phyloP scores from a whole-genome alignment of 2,888 invertebrate species.

The Aethes cnicana region DNA sequence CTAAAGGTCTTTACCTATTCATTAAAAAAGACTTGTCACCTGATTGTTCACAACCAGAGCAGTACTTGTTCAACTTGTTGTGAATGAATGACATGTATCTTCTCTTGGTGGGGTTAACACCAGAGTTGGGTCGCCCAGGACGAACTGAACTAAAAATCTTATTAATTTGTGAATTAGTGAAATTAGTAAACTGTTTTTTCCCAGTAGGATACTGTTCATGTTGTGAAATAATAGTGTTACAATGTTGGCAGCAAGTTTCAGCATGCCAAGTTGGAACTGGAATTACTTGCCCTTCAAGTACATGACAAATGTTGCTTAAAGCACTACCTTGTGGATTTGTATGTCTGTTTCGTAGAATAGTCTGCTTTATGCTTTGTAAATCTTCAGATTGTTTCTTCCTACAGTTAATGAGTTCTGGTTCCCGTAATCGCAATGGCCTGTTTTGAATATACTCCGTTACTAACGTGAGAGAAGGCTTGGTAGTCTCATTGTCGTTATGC shows the following conservation, averaged over 20 bases:
- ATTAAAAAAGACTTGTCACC: constrained; percentile 32
- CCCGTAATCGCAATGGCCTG: constrained; percentile 62
- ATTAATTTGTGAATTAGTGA: constrained; percentile 49
- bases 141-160: constrained; percentile 47
- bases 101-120: constrained; percentile 47
- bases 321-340: constrained; percentile 61
- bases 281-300: constrained; percentile 63
- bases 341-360: constrained; percentile 59
- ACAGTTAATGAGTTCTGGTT: constrained; percentile 42
- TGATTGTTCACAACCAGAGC: constrained; percentile 44
- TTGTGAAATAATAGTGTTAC: constrained; percentile 37
- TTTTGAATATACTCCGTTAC: constrained; percentile 71
- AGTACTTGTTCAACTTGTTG: too few relatives aligned
- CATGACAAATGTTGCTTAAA: constrained; percentile 58
- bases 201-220: constrained; percentile 30
- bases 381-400: constrained; percentile 54
- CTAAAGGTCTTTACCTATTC: too few relatives aligned
- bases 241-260: constrained; percentile 48
- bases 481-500: constrained; percentile 41
- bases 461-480: constrained; percentile 59
- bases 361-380: constrained; percentile 63
- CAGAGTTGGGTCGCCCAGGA: constrained; percentile 39
- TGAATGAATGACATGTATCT: constrained; percentile 50
- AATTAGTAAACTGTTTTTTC: constrained; percentile 39
- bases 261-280: constrained; percentile 68